These are phyloP conservation scores for Drosophila guanche DNA, from an alignment of 1,140 invertebrate species.

Conservation along the genomic window DNA sequence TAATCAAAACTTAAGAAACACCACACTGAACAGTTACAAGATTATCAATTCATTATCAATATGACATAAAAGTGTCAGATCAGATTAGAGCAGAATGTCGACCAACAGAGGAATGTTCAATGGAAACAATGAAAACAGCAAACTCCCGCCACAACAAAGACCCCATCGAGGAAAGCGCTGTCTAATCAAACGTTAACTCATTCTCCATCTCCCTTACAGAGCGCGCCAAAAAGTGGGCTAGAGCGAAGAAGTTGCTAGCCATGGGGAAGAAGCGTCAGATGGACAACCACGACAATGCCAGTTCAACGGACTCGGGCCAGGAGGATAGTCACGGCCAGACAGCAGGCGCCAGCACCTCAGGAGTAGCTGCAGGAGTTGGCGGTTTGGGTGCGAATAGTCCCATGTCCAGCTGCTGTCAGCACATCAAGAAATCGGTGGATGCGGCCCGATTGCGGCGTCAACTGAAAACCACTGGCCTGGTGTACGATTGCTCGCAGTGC, in stretches of 20 bases:
- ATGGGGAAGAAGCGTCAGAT: conserved; percentile 87
- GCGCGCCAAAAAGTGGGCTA: conserved; percentile 22
- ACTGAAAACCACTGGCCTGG: conserved; percentile 85
- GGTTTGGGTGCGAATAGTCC: background rate
- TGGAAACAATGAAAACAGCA: conserved; percentile 21
- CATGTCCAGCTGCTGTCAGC: conserved; percentile 85
- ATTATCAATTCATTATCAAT: too few relatives aligned
- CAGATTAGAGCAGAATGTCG: background rate
- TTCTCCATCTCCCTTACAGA: background rate
- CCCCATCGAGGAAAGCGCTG: too few relatives aligned
- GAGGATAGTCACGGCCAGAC: conserved; percentile 81
- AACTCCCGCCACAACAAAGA: conserved; percentile 1
- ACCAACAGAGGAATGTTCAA: background rate
- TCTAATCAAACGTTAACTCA: background rate
- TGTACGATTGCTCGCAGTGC: conserved; percentile 87
- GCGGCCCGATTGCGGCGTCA: conserved; percentile 86
- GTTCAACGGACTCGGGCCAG: conserved; percentile 87
- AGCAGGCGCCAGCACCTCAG: conserved; percentile 50
- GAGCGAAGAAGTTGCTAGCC: conserved; percentile 14
- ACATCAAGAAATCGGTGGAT: conserved; percentile 89
- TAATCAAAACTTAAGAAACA: background rate
- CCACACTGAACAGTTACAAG: background rate
- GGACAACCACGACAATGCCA: conserved; percentile 85
- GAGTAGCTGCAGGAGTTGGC: conserved; percentile 46
- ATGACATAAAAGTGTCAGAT: background rate